Evolutionary conservation across 2,113 vertebrate genomes (phyloP), one percentile per base, ranked within the genome.

Genomic region (Macquaria ambigua): DNA sequence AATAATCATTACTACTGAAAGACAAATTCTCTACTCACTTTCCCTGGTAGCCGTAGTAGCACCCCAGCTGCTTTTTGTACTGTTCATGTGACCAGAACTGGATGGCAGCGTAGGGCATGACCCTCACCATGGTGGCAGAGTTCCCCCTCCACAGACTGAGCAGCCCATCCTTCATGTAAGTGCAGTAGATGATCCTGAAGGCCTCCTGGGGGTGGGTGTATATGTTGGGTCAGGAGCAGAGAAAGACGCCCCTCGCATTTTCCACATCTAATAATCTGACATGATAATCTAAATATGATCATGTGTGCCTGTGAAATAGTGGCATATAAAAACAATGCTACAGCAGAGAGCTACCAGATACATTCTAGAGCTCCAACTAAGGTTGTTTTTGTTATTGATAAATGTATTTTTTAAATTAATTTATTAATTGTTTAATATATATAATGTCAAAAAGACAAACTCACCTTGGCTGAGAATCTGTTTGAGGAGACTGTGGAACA

Each of bases 1-100:
- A 12, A 16, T 15, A 58, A 12, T 18, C 6, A 11, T 10, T 15
- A 5, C 8, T 10, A 41, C 1, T 55, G 9, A 28, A 37, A 63
- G 15, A 62, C 9, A 31, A 23, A 34, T 1, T 9, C 23, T 62
- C 5, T 61, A 90, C 98, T 98, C 92, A 99, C 98, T 97, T 97
- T 93, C 97, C 98, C 89, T 96, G 95, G 93, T 96, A 98, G 87
- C 97, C 98, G 0, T 96, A 99, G 94, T 98, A 95, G 41, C 79
- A 81, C 4, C 98, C 97, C 87, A 99, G 96, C 16, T 97, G 76
- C 21, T 91, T 94, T 87, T 99, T 99, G 96, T 99, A 99, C 89
- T 99, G 96, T 64, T 99, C 98, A 0, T 99, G 98, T 0, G 98
- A 96, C 34, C 96, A 98, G 96, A 99, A 99, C 97, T 99, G 98